Evolutionary conservation across 64 coral and sea anemone genomes (phyloP).

Genomic region (Anthopleura sola): DNA sequence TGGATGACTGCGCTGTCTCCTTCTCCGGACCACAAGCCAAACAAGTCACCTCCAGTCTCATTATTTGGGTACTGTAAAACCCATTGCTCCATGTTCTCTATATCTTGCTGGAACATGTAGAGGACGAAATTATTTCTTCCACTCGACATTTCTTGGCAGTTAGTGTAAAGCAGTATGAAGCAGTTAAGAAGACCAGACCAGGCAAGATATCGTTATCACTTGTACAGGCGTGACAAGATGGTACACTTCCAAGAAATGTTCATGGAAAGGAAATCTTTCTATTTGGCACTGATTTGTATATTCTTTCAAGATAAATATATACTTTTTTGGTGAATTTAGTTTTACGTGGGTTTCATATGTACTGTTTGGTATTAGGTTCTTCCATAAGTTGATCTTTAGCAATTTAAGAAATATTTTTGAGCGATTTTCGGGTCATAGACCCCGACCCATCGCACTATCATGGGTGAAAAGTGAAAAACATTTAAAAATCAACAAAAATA

Average conservation of each 20-base stretch:
- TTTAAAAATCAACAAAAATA: too few relatives aligned
- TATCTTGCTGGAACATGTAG: slow-evolving; percentile 42
- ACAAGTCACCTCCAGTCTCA: slow-evolving; percentile 54
- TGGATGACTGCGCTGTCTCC: slow-evolving; percentile 46
- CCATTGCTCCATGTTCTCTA: slow-evolving; percentile 1
- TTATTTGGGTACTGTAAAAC: slow-evolving; percentile 23
- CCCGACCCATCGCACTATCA: too few relatives aligned
- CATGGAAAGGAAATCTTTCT: too few relatives aligned
- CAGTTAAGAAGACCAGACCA: background rate
- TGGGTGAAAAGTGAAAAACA: too few relatives aligned
- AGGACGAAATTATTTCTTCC: background rate
- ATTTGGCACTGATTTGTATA: too few relatives aligned
- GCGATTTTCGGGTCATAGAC: too few relatives aligned
- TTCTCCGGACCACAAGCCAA: slow-evolving; percentile 43
- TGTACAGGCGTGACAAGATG: background rate
- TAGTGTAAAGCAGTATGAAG: background rate
- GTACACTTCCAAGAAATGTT: background rate
- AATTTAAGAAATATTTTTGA: too few relatives aligned
- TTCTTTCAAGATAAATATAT: too few relatives aligned
- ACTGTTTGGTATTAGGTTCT: too few relatives aligned
- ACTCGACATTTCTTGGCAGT: background rate
- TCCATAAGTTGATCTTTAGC: too few relatives aligned
- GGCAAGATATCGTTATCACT: background rate
- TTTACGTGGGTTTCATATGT: too few relatives aligned
- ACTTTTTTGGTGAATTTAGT: too few relatives aligned